Evolutionary conservation across 2,113 vertebrate genomes (phyloP).

Genomic region (Neotragus pygmaeus): DNA sequence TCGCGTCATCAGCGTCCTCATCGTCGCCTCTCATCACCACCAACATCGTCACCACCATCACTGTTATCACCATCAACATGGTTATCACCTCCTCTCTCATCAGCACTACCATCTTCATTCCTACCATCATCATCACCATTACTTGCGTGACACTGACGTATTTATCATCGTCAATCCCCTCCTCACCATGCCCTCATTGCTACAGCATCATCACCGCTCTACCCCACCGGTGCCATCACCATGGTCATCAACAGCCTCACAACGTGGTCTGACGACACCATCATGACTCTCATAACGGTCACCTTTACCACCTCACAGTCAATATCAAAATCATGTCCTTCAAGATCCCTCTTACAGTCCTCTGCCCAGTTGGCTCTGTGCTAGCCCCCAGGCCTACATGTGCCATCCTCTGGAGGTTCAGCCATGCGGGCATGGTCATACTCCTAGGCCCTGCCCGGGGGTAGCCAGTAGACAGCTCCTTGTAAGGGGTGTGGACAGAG

Average conservation of each 20-base stretch:
- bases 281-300: accelerated
- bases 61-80: background rate
- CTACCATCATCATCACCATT: background rate
- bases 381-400: background rate
- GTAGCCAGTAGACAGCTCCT: background rate
- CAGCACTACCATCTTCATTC: background rate
- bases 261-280: background rate
- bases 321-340: background rate
- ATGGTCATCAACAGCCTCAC: background rate
- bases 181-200: no score
- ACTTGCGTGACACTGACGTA: background rate
- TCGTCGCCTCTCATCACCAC: background rate
- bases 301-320: background rate
- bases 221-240: accelerated
- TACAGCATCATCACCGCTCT: background rate
- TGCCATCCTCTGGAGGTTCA: background rate
- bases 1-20: background rate
- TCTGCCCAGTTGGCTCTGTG: background rate
- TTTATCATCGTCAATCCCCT: background rate
- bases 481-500: background rate
- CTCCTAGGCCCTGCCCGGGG: no score
- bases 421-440: background rate
- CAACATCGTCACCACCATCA: background rate
- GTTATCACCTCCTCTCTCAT: background rate
- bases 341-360: background rate